A percentile compares a stretch with the other conserved stretches of the same genome.
Conservation (phyloP, 1,140 invertebrate genomes). For the Drosophila sturtevanti region DNA sequence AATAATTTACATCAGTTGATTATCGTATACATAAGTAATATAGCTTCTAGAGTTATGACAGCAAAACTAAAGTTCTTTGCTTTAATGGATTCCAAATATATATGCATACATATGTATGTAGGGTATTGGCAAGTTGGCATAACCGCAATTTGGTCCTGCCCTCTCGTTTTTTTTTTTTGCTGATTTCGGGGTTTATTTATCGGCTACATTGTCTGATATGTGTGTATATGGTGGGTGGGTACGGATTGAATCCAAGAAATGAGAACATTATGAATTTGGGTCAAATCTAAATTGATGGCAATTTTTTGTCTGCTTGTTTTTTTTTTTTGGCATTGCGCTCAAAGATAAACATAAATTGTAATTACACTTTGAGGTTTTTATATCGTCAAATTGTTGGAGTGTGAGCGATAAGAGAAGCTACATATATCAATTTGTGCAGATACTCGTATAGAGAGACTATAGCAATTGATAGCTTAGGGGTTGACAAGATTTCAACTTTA, state of each 20-base stretch:
- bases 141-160: not conserved
- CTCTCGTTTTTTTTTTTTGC: not conserved
- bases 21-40: too few relatives aligned
- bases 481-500: not conserved
- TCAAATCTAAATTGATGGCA: conserved; percentile 48
- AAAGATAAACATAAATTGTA: conserved; percentile 15
- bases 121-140: not conserved
- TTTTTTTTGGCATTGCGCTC: not conserved
- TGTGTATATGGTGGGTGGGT: conserved; percentile 28
- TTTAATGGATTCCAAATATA: too few relatives aligned
- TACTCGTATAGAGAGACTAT: too few relatives aligned
- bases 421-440: not conserved
- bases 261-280: conserved; percentile 53
- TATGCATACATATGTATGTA: not conserved
- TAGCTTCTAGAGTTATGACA: too few relatives aligned
- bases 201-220: conserved; percentile 43
- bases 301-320: conserved; percentile 26
- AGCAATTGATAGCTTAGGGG: conserved; percentile 11
- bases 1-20: too few relatives aligned
- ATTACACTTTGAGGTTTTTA: not conserved
- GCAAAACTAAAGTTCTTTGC: too few relatives aligned
- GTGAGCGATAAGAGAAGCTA: not conserved
- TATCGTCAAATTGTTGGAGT: not conserved
- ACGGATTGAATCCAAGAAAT: conserved; percentile 21
- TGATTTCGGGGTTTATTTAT: conserved; percentile 32